phyloP scores from a whole-genome alignment of 2,797 vertebrate species.

The Vultur gryphus region DNA sequence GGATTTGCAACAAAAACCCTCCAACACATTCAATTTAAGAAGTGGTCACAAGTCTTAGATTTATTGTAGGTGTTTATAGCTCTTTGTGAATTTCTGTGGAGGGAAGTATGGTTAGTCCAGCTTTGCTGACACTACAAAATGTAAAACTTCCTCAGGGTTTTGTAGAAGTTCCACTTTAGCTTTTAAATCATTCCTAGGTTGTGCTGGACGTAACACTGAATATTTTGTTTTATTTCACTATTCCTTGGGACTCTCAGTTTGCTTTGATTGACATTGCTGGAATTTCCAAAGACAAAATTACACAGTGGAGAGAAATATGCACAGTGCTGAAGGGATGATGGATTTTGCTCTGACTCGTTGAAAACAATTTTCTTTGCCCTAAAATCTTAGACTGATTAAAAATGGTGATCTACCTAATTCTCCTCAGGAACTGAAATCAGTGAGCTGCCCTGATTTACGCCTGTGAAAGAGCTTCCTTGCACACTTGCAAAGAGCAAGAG shows the following conservation, averaged over 20 bases:
- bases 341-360: conserved; percentile 5
- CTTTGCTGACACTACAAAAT: not conserved
- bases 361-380: not conserved
- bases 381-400: not conserved
- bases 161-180: not conserved
- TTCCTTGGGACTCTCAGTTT: not conserved
- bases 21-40: not conserved
- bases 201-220: not conserved
- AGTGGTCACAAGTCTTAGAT: not conserved
- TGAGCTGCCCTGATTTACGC: not conserved
- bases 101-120: not conserved
- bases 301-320: not conserved
- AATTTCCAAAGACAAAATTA: conserved; percentile 25
- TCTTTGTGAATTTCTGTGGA: not conserved
- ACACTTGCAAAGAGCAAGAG: not conserved
- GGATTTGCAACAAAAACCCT: not conserved
- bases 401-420: not conserved
- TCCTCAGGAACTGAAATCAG: not conserved
- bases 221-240: conserved; percentile 1
- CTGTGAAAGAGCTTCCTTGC: not conserved
- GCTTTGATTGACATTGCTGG: not conserved
- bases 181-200: not conserved
- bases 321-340: not conserved
- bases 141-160: not conserved
- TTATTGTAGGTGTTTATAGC: not conserved